Percentiles rank a stretch among this genome's conserved stretches.
Evolutionary conservation across 2,113 vertebrate genomes (phyloP).

Genomic region (Xiphophorus hellerii): DNA sequence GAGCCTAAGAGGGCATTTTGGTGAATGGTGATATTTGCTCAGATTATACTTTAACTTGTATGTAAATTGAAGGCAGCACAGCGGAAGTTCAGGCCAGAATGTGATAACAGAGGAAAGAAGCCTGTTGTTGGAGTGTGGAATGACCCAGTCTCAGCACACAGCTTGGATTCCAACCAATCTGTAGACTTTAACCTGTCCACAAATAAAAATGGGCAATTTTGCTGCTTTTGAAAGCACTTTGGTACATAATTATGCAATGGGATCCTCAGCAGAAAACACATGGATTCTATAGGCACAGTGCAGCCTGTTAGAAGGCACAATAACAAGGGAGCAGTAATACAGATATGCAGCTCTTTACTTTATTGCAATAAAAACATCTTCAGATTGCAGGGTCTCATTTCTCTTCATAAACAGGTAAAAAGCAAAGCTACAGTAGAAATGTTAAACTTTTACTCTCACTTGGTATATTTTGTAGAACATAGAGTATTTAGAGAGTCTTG

Average conservation of each 20-base stretch:
- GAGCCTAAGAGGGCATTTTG: slow-evolving; percentile 18
- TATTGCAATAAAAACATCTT: too few species aligned
- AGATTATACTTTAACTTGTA: slow-evolving; percentile 75
- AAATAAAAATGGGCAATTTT: slow-evolving; percentile 58
- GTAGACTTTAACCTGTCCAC: slow-evolving; percentile 70
- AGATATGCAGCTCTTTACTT: too few species aligned
- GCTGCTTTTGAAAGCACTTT: slow-evolving; percentile 34
- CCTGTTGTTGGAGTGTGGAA: slow-evolving; percentile 47
- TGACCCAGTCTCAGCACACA: slow-evolving; percentile 53
- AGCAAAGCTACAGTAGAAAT: too few species aligned
- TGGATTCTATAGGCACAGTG: background rate
- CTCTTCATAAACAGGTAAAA: too few species aligned
- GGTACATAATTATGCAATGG: slow-evolving; percentile 48
- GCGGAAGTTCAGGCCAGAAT: slow-evolving; percentile 53
- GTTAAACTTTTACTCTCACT: too few species aligned
- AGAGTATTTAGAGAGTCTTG: too few species aligned
- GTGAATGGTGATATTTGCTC: slow-evolving; percentile 68
- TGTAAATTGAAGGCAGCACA: slow-evolving; percentile 35
- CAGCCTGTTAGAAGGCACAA: too few species aligned
- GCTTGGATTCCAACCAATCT: slow-evolving; percentile 36
- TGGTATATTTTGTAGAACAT: too few species aligned
- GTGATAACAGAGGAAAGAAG: slow-evolving; percentile 72
- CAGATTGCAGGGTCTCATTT: too few species aligned
- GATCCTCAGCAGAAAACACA: background rate
- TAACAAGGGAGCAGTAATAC: background rate